These are phyloP conservation scores for Nephrotoma flavescens DNA, from an alignment of 2,888 invertebrate genomes.

Conservation along the genomic window DNA sequence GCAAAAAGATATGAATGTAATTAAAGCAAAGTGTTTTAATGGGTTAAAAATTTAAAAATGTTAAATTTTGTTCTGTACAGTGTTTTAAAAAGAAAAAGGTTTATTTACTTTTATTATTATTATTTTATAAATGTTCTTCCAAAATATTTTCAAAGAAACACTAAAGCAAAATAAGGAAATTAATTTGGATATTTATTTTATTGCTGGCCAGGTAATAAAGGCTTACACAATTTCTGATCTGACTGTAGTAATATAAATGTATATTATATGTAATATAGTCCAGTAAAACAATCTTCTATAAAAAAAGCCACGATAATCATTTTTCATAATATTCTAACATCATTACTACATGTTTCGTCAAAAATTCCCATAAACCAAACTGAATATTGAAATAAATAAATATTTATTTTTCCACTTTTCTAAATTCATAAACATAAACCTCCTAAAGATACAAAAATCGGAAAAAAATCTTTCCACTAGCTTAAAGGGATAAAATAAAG, in stretches of 20 bases:
- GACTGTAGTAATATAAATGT: not conserved
- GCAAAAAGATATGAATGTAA: not conserved
- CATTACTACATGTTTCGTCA: not conserved
- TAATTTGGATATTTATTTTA: not conserved
- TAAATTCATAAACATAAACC: not conserved
- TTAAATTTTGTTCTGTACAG: not conserved
- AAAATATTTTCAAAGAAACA: not conserved
- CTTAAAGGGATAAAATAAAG: constrained; percentile 3
- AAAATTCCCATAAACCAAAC: not conserved
- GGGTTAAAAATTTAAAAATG: not conserved
- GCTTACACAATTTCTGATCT: not conserved
- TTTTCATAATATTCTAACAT: not conserved
- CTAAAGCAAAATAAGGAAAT: not conserved
- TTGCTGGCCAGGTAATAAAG: not conserved
- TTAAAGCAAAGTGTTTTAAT: not conserved
- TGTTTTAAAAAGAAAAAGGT: not conserved
- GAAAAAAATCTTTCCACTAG: constrained; percentile 2
- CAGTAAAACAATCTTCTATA: not conserved
- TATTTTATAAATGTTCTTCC: not conserved
- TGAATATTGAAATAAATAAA: not conserved
- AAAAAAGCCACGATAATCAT: not conserved
- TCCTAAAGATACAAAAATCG: not conserved
- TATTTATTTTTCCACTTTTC: constrained; percentile 2
- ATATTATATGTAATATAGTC: not conserved
- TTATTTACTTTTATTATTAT: not conserved